Evolutionary conservation across 2,888 invertebrate genomes (phyloP), one percentile per base, ranked within the genome.

Genomic region (Drosophila yooni): DNA sequence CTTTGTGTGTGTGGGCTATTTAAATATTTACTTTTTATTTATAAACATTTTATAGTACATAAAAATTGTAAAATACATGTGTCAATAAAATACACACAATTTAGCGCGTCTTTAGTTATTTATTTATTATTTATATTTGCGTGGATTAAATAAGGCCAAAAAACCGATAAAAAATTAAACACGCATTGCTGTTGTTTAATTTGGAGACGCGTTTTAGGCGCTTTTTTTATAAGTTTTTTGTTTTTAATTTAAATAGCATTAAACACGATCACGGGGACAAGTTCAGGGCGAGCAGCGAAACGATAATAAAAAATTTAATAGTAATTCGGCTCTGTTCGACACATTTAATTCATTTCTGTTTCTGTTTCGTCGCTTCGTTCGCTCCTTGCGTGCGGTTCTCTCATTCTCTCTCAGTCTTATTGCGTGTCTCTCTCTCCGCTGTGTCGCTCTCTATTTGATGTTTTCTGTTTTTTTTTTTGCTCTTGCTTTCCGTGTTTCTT

Each of bases 21-120:
- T 75, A 29, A 82, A 81, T 83, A 85, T 89, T 89, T 82, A 88
- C 78, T 88, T 76, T 88, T 85, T 86, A 86, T 89, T 86, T 86
- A 88, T 86, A 88, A 85, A 88, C 78, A 82, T 82, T 88, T 81
- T 78, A 79, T 79, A 84, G 70, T 75, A 66, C 73, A 83, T 83
- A 69, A 72, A 79, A 86, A 81, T 77, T 77, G 78, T 78, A 78
- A 81, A 70, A 83, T 72, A 63, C 75, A 70, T 71, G 70, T 79
- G 88, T 81, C 67, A 82, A 76, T 76, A 84, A 82, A 79, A 70
- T 67, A 69, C 65, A 76, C 69, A 71, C 68, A 67, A 50, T 77
- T 76, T 66, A 54, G 69, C 71, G 79, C 60, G 65, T 62, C 36
- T 64, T 63, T 70, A 67, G 33, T 1, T 62, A 25, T 63, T 15